Conservation (phyloP, 2,888 invertebrate genomes). For the Oscheius sp. region DNA sequence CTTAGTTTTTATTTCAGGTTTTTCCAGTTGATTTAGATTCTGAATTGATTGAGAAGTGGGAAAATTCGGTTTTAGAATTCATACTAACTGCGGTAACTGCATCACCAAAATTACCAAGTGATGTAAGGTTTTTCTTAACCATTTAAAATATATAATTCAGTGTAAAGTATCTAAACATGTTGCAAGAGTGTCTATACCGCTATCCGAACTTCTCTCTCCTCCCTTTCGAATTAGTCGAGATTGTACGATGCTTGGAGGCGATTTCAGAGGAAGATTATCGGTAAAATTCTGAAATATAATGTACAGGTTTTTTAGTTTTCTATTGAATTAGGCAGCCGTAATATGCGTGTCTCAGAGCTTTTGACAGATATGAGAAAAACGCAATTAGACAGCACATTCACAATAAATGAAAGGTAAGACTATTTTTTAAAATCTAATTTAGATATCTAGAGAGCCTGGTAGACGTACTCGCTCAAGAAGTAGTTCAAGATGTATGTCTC, state of each 20-base stretch:
- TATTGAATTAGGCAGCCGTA: conserved; percentile 44
- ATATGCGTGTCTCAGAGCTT: conserved; percentile 36
- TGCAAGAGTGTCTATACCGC: conserved; percentile 38
- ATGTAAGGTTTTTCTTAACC: not conserved
- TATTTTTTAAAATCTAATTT: not conserved
- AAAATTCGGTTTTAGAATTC: not conserved
- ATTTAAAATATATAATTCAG: not conserved
- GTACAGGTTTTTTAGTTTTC: conserved; percentile 28
- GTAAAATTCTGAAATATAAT: not conserved
- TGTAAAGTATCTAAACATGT: conserved; percentile 34
- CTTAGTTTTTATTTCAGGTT: not conserved
- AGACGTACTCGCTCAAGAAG: conserved; percentile 36
- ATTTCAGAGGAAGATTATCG: conserved; percentile 42
- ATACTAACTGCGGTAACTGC: not conserved
- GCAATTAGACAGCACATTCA: conserved; percentile 36
- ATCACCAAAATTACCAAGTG: not conserved
- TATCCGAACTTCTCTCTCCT: conserved; percentile 40
- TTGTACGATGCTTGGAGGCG: conserved; percentile 41
- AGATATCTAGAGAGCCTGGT: not conserved
- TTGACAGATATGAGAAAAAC: conserved; percentile 36
- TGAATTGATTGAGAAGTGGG: conserved; percentile 12
- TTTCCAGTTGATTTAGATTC: conserved; percentile 11
- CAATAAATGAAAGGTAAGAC: conserved; percentile 8
- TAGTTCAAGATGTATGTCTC: conserved; percentile 37
- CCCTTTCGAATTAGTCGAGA: conserved; percentile 47